Evolutionary conservation across 2,113 vertebrate genomes (phyloP).

Genomic region (Solea solea): DNA sequence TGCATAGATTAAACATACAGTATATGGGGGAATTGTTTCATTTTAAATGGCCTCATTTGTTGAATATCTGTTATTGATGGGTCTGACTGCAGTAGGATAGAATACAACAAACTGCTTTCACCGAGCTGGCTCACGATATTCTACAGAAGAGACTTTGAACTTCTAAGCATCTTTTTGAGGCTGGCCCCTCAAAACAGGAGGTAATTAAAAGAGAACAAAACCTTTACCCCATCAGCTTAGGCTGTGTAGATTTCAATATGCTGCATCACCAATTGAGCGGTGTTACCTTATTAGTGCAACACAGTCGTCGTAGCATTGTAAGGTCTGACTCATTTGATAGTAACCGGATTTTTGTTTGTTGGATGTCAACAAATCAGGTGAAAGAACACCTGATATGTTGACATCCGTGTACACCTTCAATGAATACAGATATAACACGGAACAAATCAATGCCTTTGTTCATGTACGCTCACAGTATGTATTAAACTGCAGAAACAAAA

Average conservation of each 20-base stretch:
- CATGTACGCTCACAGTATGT: conserved; percentile 52
- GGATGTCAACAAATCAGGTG: conserved; percentile 7
- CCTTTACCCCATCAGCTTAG: conserved; percentile 40
- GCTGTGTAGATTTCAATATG: conserved; percentile 14
- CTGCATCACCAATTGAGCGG: not conserved
- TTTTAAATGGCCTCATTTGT: conserved; percentile 28
- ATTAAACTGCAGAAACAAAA: conserved; percentile 62
- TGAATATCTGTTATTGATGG: conserved; percentile 1
- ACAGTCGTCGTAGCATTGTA: not conserved
- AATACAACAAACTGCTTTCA: conserved; percentile 32
- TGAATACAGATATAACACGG: conserved; percentile 42
- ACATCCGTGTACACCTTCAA: not conserved
- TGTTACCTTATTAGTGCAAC: no score
- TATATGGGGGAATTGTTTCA: not conserved
- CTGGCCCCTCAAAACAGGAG: conserved; percentile 70
- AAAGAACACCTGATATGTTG: conserved; percentile 9
- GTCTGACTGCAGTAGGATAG: conserved; percentile 20
- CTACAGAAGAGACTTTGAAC: conserved; percentile 12
- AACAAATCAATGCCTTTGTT: conserved; percentile 35
- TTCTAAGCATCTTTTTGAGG: conserved; percentile 49
- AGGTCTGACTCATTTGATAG: conserved; percentile 8
- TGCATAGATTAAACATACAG: conserved; percentile 24
- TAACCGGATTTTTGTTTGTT: conserved; percentile 4
- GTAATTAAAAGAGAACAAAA: conserved; percentile 7
- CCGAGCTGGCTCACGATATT: conserved; percentile 51